A percentile compares a stretch with the other conserved stretches of the same genome.
These are phyloP conservation scores for Caenorhabditis brenneri DNA, from an alignment of 1,140 invertebrate genomes.

Conservation along the genomic window DNA sequence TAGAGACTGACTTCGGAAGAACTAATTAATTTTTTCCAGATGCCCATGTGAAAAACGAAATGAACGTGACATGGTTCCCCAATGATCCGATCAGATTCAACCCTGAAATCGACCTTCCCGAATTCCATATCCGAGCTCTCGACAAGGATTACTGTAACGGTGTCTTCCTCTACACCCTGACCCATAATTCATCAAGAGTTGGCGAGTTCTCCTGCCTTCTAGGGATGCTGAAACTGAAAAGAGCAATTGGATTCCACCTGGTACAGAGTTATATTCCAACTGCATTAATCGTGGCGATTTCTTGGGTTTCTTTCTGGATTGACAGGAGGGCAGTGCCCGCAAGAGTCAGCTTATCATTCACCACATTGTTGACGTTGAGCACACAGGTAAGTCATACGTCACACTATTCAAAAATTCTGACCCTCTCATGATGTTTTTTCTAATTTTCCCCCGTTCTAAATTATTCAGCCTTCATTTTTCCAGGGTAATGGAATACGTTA, in stretches of 20 bases:
- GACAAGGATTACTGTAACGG: slow-evolving; percentile 59
- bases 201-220: slow-evolving; percentile 59
- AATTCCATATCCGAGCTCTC: slow-evolving; percentile 84
- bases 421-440: too few species aligned
- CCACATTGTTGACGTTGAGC: slow-evolving; percentile 90
- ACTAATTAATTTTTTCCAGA: slow-evolving; percentile 76
- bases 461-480: not conserved
- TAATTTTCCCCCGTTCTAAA: not conserved
- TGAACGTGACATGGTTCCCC: slow-evolving; percentile 84
- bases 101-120: slow-evolving; percentile 86
- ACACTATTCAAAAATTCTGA: too few species aligned
- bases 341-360: slow-evolving; percentile 89
- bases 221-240: slow-evolving; percentile 71
- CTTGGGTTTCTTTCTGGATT: slow-evolving; percentile 95
- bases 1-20: too few species aligned
- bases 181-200: slow-evolving; percentile 52
- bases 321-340: slow-evolving; percentile 93
- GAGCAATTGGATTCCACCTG: slow-evolving; percentile 79
- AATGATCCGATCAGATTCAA: slow-evolving; percentile 88
- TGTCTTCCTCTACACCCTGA: slow-evolving; percentile 59
- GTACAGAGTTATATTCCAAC: slow-evolving; percentile 96
- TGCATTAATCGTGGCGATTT: slow-evolving; percentile 71
- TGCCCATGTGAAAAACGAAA: slow-evolving; percentile 89
- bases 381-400: slow-evolving; percentile 77
- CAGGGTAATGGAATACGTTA: slow-evolving; percentile 89